A percentile compares a stretch with the other conserved stretches of the same genome.
Evolutionary conservation across 2,797 vertebrate species (phyloP).

Genomic region (Eupleurogrammus muticus): DNA sequence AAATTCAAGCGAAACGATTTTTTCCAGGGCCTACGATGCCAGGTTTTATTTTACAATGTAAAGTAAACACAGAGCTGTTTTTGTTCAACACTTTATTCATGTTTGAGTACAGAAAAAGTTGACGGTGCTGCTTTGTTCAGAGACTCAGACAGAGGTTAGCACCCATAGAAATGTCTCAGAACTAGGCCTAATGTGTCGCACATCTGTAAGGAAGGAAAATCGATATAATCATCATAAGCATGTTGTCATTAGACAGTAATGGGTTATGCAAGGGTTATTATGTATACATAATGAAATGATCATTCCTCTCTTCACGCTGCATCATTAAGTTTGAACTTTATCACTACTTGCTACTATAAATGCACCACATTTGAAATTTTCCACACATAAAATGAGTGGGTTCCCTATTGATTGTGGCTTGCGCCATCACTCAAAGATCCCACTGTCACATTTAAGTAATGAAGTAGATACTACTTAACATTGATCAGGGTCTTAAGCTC

Average conservation of each 20-base stretch:
- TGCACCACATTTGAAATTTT: conserved; percentile 47
- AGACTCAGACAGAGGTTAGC: conserved; percentile 1
- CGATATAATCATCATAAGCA: conserved; percentile 24
- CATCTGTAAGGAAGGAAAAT: conserved; percentile 29
- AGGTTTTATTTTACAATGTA: conserved; percentile 38
- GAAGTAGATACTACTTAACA: conserved; percentile 68
- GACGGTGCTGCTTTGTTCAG: conserved; percentile 28
- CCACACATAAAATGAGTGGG: conserved; percentile 27
- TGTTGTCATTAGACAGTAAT: conserved; percentile 14
- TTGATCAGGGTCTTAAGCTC: conserved; percentile 62
- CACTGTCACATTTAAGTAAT: conserved; percentile 66
- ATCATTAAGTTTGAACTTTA: conserved; percentile 57
- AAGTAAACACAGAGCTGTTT: conserved; percentile 42
- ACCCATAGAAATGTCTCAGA: conserved; percentile 2
- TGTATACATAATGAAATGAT: conserved; percentile 51
- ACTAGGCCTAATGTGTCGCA: conserved; percentile 5
- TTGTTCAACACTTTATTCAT: conserved; percentile 30
- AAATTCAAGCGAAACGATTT: not conserved
- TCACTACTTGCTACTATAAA: conserved; percentile 50
- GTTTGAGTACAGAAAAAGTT: conserved; percentile 29
- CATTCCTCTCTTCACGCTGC: conserved; percentile 12
- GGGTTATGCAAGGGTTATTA: conserved; percentile 36
- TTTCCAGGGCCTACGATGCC: not conserved
- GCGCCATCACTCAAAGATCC: conserved; percentile 54
- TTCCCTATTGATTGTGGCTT: conserved; percentile 55